Percentiles rank a stretch among this genome's conserved stretches.
Conservation (phyloP, 1,140 invertebrate species). For the Aphelinus certus region DNA sequence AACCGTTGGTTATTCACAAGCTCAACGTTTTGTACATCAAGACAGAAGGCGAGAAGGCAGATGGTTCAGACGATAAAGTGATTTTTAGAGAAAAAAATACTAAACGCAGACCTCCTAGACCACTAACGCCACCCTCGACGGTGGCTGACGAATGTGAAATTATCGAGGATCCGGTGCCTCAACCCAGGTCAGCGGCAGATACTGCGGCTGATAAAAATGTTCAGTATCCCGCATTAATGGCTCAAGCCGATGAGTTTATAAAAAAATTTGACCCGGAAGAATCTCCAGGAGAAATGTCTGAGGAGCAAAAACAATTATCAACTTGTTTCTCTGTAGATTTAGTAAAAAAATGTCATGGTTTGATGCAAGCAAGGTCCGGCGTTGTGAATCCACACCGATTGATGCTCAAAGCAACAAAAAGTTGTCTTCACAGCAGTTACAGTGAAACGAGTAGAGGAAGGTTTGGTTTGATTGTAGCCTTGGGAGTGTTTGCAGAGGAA, state of each 20-base stretch:
- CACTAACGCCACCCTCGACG: slow-evolving; percentile 4
- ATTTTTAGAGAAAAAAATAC: slow-evolving; percentile 56
- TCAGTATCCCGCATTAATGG: slow-evolving; percentile 57
- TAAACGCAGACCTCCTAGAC: slow-evolving; percentile 48
- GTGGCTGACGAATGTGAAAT: slow-evolving; percentile 29
- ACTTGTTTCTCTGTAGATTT: too few species aligned
- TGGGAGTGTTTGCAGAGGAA: slow-evolving; percentile 47
- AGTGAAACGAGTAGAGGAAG: slow-evolving; percentile 44
- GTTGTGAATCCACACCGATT: slow-evolving; percentile 51
- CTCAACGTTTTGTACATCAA: slow-evolving; percentile 57
- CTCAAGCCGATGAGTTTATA: slow-evolving; percentile 47
- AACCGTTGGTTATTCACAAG: slow-evolving; percentile 57
- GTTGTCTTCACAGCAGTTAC: slow-evolving; percentile 45
- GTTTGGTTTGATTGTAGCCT: slow-evolving; percentile 51
- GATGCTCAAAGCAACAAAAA: slow-evolving; percentile 50
- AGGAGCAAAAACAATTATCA: too few species aligned
- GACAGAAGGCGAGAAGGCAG: slow-evolving; percentile 34
- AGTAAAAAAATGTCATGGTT: too few species aligned
- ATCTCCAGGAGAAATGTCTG: too few species aligned
- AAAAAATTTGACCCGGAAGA: slow-evolving; percentile 23
- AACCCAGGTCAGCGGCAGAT: slow-evolving; percentile 35
- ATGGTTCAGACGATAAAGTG: slow-evolving; percentile 47
- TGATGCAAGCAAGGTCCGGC: slow-evolving; percentile 42
- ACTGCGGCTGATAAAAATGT: slow-evolving; percentile 31
- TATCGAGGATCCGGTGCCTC: slow-evolving; percentile 44